Conservation (phyloP, 1,140 invertebrate species). For the Phenacoccus solenopsis region DNA sequence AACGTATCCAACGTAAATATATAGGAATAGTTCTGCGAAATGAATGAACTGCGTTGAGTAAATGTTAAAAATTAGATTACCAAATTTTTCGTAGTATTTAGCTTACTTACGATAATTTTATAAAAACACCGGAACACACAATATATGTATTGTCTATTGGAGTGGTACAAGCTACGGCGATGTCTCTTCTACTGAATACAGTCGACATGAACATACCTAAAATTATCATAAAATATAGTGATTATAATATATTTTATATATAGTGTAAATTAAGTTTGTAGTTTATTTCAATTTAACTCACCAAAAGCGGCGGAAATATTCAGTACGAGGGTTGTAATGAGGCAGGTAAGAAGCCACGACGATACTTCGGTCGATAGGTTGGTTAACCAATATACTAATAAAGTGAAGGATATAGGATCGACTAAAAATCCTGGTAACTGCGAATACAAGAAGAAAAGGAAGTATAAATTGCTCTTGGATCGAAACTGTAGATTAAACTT, state of each 20-base stretch:
- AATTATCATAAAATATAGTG: too few relatives aligned
- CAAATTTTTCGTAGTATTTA: not conserved
- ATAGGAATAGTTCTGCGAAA: conserved; percentile 55
- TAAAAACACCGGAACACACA: not conserved
- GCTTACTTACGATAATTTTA: not conserved
- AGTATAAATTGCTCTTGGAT: not conserved
- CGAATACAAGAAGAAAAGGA: not conserved
- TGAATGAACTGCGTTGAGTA: not conserved
- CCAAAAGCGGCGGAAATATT: not conserved
- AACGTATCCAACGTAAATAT: conserved; percentile 70
- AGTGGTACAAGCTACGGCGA: not conserved
- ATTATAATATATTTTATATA: not conserved
- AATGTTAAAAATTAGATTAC: not conserved
- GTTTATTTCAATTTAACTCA: not conserved
- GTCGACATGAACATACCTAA: not conserved
- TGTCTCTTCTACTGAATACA: not conserved
- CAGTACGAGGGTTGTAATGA: not conserved
- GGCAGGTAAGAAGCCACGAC: not conserved
- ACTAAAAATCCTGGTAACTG: conserved; percentile 6
- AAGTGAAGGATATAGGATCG: not conserved
- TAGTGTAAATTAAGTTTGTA: too few relatives aligned
- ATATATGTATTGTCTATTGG: not conserved
- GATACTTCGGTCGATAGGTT: not conserved
- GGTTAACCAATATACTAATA: not conserved
- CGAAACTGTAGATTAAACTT: too few relatives aligned